Evolutionary conservation across 2,797 vertebrate genomes (phyloP).

Genomic region (Poeciliopsis gracilis): DNA sequence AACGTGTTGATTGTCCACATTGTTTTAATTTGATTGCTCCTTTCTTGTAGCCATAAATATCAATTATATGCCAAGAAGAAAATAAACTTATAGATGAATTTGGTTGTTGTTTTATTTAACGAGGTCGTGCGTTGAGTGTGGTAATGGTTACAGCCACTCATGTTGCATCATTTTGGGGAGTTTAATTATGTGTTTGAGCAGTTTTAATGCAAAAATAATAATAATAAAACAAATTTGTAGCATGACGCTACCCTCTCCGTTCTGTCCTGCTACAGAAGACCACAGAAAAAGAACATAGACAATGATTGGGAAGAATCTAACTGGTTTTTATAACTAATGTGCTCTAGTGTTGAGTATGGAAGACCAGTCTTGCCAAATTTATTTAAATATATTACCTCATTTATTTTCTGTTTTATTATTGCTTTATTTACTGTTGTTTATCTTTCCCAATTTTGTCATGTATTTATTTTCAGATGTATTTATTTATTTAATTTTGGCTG

Average conservation of each 20-base stretch:
- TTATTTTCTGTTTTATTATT: neutral
- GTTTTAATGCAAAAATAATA: neutral
- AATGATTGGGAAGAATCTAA: neutral
- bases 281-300: neutral
- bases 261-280: neutral
- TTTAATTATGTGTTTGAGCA: neutral
- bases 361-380: neutral
- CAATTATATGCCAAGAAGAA: conserved; percentile 60
- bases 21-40: conserved; percentile 34
- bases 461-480: neutral
- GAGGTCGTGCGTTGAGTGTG: neutral
- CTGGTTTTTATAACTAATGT: neutral
- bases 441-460: neutral
- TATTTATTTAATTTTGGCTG: neutral
- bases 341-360: neutral
- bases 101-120: conserved; percentile 17
- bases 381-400: neutral
- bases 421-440: neutral
- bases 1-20: conserved; percentile 11
- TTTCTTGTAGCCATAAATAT: conserved; percentile 48
- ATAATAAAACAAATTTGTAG: too few species aligned
- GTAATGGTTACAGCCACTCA: neutral
- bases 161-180: neutral
- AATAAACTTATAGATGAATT: conserved; percentile 56
- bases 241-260: too few species aligned